Percentiles rank a stretch among this genome's conserved stretches.
Evolutionary conservation across 1,140 invertebrate genomes (phyloP).

Genomic region (Sarcophaga bullata): DNA sequence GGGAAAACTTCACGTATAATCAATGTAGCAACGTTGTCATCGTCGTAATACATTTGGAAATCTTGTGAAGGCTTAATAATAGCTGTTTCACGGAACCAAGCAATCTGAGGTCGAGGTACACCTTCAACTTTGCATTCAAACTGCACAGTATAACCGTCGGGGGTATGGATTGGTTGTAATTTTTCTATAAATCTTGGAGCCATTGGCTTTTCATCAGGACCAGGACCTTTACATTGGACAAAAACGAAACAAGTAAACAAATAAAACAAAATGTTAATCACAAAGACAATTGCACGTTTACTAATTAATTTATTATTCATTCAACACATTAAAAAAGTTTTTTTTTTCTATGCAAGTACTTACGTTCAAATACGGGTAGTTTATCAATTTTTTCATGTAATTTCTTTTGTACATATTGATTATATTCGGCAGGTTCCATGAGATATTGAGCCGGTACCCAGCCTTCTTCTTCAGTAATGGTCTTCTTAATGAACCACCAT

Average conservation of each 20-base stretch:
- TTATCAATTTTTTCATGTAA: conserved; percentile 91
- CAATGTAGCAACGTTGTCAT: conserved; percentile 90
- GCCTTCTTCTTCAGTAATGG: conserved; percentile 88
- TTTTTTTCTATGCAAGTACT: conserved; percentile 62
- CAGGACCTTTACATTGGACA: conserved; percentile 73
- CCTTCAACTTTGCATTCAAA: conserved; percentile 93
- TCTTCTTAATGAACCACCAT: conserved; percentile 93
- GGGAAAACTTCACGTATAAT: conserved; percentile 96
- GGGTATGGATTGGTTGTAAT: conserved; percentile 82
- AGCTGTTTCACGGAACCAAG: conserved; percentile 93
- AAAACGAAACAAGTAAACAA: conserved; percentile 48
- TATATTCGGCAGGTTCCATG: conserved; percentile 83
- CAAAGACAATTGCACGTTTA: neutral
- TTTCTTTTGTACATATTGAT: conserved; percentile 85
- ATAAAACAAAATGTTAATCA: conserved; percentile 36
- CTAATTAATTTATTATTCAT: neutral
- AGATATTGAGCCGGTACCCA: conserved; percentile 92
- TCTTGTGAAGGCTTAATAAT: conserved; percentile 91
- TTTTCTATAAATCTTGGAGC: conserved; percentile 89
- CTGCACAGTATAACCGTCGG: conserved; percentile 87
- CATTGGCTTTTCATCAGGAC: conserved; percentile 77
- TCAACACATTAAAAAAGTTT: neutral
- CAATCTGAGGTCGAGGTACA: conserved; percentile 87
- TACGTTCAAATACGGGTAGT: conserved; percentile 91
- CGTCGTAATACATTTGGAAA: conserved; percentile 93